These are phyloP conservation scores for Aricia agestis DNA, from an alignment of 1,140 invertebrate species.

Conservation along the genomic window DNA sequence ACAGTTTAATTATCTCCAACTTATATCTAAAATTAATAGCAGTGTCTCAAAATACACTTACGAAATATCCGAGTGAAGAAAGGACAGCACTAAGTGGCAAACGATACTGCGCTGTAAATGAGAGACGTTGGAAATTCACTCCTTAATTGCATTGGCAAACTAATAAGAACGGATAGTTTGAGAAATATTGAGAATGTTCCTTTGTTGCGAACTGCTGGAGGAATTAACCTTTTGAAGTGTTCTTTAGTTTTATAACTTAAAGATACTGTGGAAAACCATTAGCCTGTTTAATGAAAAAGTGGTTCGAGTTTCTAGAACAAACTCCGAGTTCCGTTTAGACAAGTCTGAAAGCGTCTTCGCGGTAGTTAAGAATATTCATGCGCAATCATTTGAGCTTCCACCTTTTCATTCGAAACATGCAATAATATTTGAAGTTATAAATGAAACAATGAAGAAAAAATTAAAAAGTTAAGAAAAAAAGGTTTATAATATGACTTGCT, in stretches of 20 bases:
- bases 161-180: constrained; percentile 20
- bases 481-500: no score
- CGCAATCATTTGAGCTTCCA: background rate
- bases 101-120: constrained; percentile 25
- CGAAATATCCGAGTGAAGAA: background rate
- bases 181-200: constrained; percentile 18
- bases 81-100: constrained; percentile 10
- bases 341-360: background rate
- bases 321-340: background rate
- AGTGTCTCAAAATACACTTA: background rate
- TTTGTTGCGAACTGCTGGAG: constrained; percentile 17
- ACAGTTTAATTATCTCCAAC: background rate
- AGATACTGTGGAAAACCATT: constrained; percentile 1
- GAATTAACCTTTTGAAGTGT: constrained; percentile 15
- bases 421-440: no score
- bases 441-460: no score
- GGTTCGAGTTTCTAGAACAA: constrained; percentile 1
- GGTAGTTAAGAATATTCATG: background rate
- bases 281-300: constrained; percentile 12
- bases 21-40: background rate
- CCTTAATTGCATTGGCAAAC: constrained; percentile 22
- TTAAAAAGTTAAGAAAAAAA: no score
- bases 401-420: background rate
- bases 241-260: constrained; percentile 14
- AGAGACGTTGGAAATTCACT: constrained; percentile 20